phyloP scores from a whole-genome alignment of 1,140 invertebrate genomes.

The Hylaeus volcanicus region DNA sequence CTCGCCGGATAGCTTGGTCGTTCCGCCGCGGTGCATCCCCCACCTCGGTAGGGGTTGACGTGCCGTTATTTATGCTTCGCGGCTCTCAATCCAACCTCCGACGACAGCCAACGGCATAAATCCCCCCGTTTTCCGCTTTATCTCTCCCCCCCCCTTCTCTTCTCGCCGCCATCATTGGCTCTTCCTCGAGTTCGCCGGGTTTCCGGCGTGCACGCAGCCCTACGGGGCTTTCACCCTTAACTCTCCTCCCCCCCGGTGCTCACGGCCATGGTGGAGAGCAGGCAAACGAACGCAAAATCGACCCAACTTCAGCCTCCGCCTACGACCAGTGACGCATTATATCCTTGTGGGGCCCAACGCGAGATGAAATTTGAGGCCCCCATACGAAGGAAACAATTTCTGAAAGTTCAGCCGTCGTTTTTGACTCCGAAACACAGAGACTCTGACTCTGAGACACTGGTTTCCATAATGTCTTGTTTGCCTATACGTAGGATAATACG shows the following conservation, averaged over 20 bases:
- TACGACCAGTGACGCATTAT: slow-evolving; percentile 27
- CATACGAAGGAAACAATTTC: no score
- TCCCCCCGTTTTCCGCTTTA: slow-evolving; percentile 43
- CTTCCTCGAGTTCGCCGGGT: slow-evolving; percentile 33
- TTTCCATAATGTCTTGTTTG: no score
- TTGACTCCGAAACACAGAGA: no score
- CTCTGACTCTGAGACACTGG: no score
- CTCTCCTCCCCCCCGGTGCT: slow-evolving; percentile 45
- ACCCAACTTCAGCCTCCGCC: slow-evolving; percentile 62
- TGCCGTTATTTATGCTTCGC: slow-evolving; percentile 66
- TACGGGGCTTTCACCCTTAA: slow-evolving; percentile 54
- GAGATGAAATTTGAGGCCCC: no score
- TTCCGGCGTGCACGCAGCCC: slow-evolving; percentile 37
- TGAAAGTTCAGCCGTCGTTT: no score
- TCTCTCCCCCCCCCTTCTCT: not conserved
- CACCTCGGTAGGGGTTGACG: slow-evolving; percentile 45
- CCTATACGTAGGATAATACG: not conserved
- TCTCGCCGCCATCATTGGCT: slow-evolving; percentile 22
- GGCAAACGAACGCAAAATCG: slow-evolving; percentile 65
- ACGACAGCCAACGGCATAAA: slow-evolving; percentile 64
- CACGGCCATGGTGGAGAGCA: slow-evolving; percentile 43
- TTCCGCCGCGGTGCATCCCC: slow-evolving; percentile 18
- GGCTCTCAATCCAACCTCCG: slow-evolving; percentile 61
- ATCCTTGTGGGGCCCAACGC: no score
- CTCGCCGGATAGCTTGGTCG: not conserved